Evolutionary conservation across 2,113 vertebrate species (phyloP), one percentile per base, ranked within the genome.

Genomic region (Ceyx melanurus): DNA sequence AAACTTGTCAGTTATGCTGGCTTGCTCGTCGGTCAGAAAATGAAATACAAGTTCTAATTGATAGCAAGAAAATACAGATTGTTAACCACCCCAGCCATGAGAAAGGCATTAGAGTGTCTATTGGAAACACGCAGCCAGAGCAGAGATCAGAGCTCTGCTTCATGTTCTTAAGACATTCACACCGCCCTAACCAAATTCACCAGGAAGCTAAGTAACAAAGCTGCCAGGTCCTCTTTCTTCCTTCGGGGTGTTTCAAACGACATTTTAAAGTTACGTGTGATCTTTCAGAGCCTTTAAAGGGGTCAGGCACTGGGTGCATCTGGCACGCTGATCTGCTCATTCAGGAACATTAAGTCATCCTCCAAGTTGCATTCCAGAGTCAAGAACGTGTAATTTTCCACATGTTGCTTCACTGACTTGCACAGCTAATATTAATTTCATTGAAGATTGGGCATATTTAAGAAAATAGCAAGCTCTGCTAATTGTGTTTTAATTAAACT

Each of bases 271-370:
- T 37, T 72, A 64, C 6, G 11, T 85, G 68, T 66, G 92, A 90
- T 86, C 80, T 92, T 67, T 42, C 56, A 42, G 80, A 86, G 83
- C 73, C 48, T 90, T 54, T 33, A 25, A 82, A 78, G 77, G 74
- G 79, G 89, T 90, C 77, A 84, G 75, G 80, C 60, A 48, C 35
- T 35, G 23, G 29, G 71, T 5, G 0, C 93, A 92, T 93, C 93
- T 97, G 95, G 96, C 92, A 54, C 1, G 31, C 71, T 11, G 42
- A 50, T 62, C 61, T 66, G 45, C 82, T 57, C 60, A 5, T 71
- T 46, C 94, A 72, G 68, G 84, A 78, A n/a, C 75, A 83, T 95
- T 89, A 94, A 93, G 82, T 94, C 92, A 96, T 71, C 61, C 77
- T 75, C 73, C 1, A 2, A 56, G n/a, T 45, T 31, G 48, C 65